Conservation (phyloP, 2,797 vertebrate genomes). For the Chloroceryle amazona region DNA sequence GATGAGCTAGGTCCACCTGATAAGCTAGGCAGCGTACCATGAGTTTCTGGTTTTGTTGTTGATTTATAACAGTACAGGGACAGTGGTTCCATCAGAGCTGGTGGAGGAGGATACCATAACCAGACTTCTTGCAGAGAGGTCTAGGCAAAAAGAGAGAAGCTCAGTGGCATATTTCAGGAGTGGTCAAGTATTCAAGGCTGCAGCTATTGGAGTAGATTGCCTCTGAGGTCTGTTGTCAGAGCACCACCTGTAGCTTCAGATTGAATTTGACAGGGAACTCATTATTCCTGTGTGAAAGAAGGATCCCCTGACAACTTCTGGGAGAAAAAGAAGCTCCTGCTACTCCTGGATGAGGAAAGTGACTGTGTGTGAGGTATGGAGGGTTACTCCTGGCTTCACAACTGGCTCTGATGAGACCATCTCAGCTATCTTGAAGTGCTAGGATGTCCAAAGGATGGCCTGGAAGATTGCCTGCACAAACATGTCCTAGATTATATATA, state of each 20-base stretch:
- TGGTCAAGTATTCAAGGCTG: not conserved
- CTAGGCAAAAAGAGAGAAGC: not conserved
- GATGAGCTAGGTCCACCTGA: not conserved
- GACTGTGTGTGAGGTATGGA: not conserved
- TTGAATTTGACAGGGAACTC: not conserved
- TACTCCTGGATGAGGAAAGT: not conserved
- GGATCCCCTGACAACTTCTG: not conserved
- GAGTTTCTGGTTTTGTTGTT: not conserved
- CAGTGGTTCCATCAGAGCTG: not conserved
- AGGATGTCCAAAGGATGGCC: not conserved
- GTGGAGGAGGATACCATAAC: not conserved
- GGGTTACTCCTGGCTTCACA: not conserved
- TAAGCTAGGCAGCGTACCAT: not conserved
- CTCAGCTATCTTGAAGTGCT: not conserved
- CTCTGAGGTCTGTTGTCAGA: not conserved
- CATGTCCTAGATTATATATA: not conserved
- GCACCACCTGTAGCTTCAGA: not conserved
- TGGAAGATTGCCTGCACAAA: not conserved
- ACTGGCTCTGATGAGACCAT: not conserved
- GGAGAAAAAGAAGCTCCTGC: not conserved
- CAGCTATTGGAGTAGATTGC: not conserved
- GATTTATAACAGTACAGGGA: not conserved
- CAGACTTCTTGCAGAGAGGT: not conserved
- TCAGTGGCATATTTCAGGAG: not conserved
- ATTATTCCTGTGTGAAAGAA: not conserved